Conservation (phyloP, 2,797 vertebrate genomes). For the Chelidonichthys spinosus region DNA sequence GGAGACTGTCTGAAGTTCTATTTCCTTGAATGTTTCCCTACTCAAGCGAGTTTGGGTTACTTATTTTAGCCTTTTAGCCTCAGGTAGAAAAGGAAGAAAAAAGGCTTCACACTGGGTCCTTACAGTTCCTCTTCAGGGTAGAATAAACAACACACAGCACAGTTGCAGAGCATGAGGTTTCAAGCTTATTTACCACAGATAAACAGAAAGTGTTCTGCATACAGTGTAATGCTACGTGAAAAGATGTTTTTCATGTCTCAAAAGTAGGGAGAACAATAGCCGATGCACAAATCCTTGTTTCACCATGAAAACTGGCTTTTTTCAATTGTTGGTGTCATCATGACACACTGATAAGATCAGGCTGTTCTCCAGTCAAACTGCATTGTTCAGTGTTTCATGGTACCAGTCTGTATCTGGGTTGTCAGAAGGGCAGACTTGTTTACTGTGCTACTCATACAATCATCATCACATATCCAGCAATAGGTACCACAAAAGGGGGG, state of each 20-base stretch:
- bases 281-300: conserved; percentile 31
- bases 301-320: conserved; percentile 19
- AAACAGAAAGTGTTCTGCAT: conserved; percentile 13
- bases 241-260: conserved; percentile 5
- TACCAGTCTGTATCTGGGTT: conserved; percentile 18
- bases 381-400: conserved; percentile 63
- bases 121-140: conserved; percentile 45
- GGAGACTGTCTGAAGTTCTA: conserved; percentile 1
- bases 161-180: conserved; percentile 25
- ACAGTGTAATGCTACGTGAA: background rate
- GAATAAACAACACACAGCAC: conserved; percentile 47
- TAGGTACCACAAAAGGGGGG: conserved; percentile 13
- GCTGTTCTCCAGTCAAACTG: conserved; percentile 46
- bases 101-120: conserved; percentile 25
- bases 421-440: background rate
- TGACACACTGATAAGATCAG: conserved; percentile 64
- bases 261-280: conserved; percentile 29
- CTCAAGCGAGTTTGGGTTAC: conserved; percentile 15
- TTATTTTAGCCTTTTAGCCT: conserved; percentile 28
- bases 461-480: conserved; percentile 6
- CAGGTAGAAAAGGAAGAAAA: conserved; percentile 33
- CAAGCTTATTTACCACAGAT: conserved; percentile 43
- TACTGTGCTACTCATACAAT: background rate
- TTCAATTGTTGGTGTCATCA: conserved; percentile 46
- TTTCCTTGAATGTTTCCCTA: conserved; percentile 24